Conservation (phyloP, 1,140 invertebrate genomes). For the Aphelenchoides fujianensis region DNA sequence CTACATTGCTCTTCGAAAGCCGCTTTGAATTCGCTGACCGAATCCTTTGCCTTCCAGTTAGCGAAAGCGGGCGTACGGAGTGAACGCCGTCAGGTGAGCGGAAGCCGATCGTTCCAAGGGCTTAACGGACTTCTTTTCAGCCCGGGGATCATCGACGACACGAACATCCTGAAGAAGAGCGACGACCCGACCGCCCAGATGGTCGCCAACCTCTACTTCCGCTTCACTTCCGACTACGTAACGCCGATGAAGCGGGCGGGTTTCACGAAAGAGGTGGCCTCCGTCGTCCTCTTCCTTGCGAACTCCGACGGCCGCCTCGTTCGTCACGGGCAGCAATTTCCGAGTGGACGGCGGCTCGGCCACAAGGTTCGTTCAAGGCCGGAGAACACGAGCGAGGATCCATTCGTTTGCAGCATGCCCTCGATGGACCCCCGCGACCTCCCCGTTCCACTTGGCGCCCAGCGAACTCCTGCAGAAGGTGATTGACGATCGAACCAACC, state of each 20-base stretch:
- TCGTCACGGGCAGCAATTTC: neutral
- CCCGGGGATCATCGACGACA: neutral
- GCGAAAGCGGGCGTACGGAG: neutral
- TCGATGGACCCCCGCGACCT: neutral
- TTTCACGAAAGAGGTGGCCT: slow-evolving; percentile 6
- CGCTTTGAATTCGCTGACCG: neutral
- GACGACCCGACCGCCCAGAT: neutral
- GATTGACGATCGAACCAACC: too few species aligned
- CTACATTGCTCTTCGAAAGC: slow-evolving; percentile 2
- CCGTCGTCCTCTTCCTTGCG: neutral
- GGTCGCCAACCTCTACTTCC: neutral
- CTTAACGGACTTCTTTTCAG: neutral
- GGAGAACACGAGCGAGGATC: too few species aligned
- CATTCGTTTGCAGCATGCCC: too few species aligned
- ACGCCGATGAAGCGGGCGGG: slow-evolving; percentile 13
- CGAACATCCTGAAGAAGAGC: neutral
- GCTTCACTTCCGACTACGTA: neutral
- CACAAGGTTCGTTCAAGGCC: too few species aligned
- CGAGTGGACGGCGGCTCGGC: neutral
- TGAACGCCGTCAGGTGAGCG: slow-evolving; percentile 6
- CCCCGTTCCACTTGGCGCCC: neutral
- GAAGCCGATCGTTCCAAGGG: too few species aligned
- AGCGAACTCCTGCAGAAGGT: neutral
- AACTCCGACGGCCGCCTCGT: neutral
- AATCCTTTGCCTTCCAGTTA: neutral